Evolutionary conservation across 2,888 invertebrate genomes (phyloP).

Genomic region (Chaetoderma sp.): DNA sequence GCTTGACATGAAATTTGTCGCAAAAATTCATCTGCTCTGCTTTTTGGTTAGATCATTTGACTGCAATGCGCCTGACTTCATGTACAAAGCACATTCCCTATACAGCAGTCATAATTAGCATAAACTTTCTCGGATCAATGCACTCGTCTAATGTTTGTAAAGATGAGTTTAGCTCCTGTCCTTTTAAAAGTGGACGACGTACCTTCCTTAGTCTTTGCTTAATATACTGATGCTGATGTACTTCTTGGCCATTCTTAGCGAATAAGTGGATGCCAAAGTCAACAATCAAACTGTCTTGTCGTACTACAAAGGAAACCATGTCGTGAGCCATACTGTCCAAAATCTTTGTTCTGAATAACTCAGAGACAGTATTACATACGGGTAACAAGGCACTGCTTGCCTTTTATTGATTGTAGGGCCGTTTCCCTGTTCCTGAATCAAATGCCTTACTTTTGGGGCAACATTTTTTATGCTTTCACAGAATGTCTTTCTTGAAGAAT

Average conservation of each 20-base stretch:
- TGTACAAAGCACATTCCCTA: not conserved
- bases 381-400: not conserved
- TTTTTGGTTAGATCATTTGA: not conserved
- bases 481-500: not conserved
- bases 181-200: not conserved
- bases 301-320: not conserved
- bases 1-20: not conserved
- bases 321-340: not conserved
- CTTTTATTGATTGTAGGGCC: too few species aligned
- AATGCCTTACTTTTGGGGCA: too few species aligned
- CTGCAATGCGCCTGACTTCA: not conserved
- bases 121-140: too few species aligned
- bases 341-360: not conserved
- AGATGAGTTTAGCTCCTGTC: too few species aligned
- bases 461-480: not conserved
- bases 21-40: not conserved
- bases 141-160: too few species aligned
- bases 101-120: too few species aligned
- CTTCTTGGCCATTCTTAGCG: not conserved
- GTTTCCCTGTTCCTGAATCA: too few species aligned
- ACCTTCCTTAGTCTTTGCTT: not conserved
- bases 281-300: not conserved
- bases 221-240: not conserved
- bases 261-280: not conserved
- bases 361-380: not conserved